Percentiles rank a stretch among this genome's conserved stretches.
These are phyloP conservation scores for Atherinomorus stipes DNA, from an alignment of 2,113 vertebrate genomes.

Conservation along the genomic window DNA sequence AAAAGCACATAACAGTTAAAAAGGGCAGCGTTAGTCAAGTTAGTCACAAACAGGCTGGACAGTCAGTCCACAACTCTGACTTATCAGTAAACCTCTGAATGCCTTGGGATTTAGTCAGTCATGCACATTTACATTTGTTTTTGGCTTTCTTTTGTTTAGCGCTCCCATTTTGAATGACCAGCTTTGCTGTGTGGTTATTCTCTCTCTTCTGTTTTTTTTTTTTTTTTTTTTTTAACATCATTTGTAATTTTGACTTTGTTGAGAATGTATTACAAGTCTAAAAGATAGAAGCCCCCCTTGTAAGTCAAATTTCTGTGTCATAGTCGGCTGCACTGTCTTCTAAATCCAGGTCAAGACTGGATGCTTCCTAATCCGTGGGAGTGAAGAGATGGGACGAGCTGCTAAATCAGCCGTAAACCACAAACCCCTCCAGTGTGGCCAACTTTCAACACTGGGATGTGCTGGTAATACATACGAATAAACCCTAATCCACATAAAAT, in stretches of 20 bases:
- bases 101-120: background rate
- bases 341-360: slow-evolving; percentile 72
- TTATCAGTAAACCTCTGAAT: slow-evolving; percentile 16
- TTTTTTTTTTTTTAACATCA: background rate
- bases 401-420: slow-evolving; percentile 62
- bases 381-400: slow-evolving; percentile 30
- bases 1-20: background rate
- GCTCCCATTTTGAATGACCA: background rate
- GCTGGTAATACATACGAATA: slow-evolving; percentile 28
- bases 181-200: background rate
- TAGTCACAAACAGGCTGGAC: slow-evolving; percentile 21
- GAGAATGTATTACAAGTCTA: no score
- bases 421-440: slow-evolving; percentile 32
- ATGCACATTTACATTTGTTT: background rate
- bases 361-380: slow-evolving; percentile 63
- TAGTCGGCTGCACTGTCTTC: slow-evolving; percentile 42
- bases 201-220: background rate
- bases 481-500: slow-evolving; percentile 8
- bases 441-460: slow-evolving; percentile 24
- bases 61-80: background rate
- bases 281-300: background rate
- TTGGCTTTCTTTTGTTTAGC: background rate
- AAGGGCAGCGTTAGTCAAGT: background rate
- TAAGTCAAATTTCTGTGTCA: slow-evolving; percentile 30
- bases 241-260: background rate